These are phyloP conservation scores for Drosophila malerkotliana DNA, from an alignment of 1,140 invertebrate species.

Conservation along the genomic window DNA sequence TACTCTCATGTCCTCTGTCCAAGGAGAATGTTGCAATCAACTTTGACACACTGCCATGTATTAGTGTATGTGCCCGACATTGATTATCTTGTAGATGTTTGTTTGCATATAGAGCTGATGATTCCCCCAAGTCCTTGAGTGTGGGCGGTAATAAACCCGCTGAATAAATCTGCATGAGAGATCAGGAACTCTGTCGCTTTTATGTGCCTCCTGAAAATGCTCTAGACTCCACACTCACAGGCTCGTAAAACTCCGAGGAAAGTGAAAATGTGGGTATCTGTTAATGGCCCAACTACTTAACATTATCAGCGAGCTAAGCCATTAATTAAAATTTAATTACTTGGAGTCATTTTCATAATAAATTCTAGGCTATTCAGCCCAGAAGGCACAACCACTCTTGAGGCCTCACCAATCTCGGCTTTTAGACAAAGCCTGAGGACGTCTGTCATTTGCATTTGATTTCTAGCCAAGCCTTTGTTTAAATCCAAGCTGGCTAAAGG, in stretches of 20 bases:
- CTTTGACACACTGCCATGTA: conserved; percentile 54
- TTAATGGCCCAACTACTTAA: conserved; percentile 52
- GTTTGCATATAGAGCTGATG: conserved; percentile 11
- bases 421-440: conserved; percentile 26
- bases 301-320: conserved; percentile 28
- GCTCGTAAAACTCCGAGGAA: conserved; percentile 45
- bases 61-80: conserved; percentile 54
- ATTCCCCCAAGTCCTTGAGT: conserved; percentile 1
- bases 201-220: conserved; percentile 25
- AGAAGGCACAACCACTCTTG: conserved; percentile 14
- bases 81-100: conserved; percentile 71
- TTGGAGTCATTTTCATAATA: conserved; percentile 42
- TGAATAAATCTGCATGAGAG: conserved; percentile 48
- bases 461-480: conserved; percentile 25
- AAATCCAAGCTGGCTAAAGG: neutral
- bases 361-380: conserved; percentile 27
- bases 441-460: conserved; percentile 59
- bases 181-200: conserved; percentile 33
- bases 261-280: conserved; percentile 14
- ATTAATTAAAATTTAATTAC: conserved; percentile 59
- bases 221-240: conserved; percentile 1
- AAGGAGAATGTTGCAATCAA: conserved; percentile 66
- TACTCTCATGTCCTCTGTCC: conserved; percentile 2
- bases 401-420: conserved; percentile 2
- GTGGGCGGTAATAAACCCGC: conserved; percentile 56